These are phyloP conservation scores for Leptinotarsa haldemani DNA, from an alignment of 2,888 invertebrate species.

Conservation along the genomic window DNA sequence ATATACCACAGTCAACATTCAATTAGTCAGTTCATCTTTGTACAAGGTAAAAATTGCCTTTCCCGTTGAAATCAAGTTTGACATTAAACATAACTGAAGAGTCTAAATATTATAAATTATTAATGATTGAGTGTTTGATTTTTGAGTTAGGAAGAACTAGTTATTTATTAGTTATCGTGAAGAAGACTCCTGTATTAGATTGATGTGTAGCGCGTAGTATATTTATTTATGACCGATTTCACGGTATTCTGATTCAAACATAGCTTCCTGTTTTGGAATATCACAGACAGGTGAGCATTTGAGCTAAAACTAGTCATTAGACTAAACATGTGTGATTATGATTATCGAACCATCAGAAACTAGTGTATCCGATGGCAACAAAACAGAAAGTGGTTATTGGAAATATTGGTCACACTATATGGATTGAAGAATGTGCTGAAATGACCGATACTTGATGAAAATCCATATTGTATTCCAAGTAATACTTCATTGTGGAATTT, in stretches of 20 bases:
- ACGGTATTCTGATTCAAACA: not conserved
- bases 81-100: slow-evolving; percentile 25
- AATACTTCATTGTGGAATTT: no score
- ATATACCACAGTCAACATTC: slow-evolving; percentile 4
- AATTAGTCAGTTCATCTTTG: slow-evolving; percentile 11
- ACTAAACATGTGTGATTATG: not conserved
- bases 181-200: slow-evolving; percentile 31
- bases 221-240: slow-evolving; percentile 28
- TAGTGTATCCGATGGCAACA: no score
- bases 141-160: slow-evolving; percentile 31
- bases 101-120: slow-evolving; percentile 33
- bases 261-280: not conserved
- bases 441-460: no score
- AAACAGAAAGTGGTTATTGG: no score
- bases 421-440: no score
- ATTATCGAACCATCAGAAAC: not conserved
- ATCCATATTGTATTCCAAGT: no score
- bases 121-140: slow-evolving; percentile 36
- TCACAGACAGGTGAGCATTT: not conserved
- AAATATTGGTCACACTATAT: no score
- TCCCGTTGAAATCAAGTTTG: slow-evolving; percentile 29
- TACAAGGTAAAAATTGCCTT: slow-evolving; percentile 16
- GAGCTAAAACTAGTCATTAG: not conserved
- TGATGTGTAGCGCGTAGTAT: slow-evolving; percentile 19
- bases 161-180: slow-evolving; percentile 31